Percentiles rank a stretch among this genome's conserved stretches.
Evolutionary conservation across 2,113 vertebrate genomes (phyloP).

Genomic region (Vulpes vulpes): DNA sequence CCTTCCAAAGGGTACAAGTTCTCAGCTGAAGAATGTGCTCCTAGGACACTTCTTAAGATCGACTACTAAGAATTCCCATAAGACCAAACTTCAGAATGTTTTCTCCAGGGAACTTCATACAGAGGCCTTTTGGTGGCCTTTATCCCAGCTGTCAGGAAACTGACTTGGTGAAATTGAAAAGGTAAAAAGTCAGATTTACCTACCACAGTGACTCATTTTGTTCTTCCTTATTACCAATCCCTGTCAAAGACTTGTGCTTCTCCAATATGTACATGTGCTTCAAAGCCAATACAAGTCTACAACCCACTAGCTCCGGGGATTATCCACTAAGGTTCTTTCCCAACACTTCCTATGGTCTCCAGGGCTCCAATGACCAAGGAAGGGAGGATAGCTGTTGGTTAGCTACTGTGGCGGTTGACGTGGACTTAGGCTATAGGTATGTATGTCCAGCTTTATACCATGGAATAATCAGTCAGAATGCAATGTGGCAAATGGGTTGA

Average conservation of each 20-base stretch:
- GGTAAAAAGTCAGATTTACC: not conserved
- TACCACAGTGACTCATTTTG: not conserved
- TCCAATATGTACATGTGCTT: not conserved
- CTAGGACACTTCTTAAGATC: not conserved
- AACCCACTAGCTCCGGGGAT: not conserved
- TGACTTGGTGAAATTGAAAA: not conserved
- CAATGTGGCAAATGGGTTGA: not conserved
- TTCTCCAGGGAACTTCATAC: not conserved
- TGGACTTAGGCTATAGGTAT: not conserved
- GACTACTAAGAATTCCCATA: not conserved
- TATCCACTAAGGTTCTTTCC: not conserved
- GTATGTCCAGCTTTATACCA: not conserved
- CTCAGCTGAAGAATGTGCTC: not conserved
- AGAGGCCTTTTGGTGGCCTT: not conserved
- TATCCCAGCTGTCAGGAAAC: not conserved
- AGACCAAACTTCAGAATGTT: not conserved
- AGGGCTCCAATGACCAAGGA: not conserved
- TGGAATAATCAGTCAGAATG: not conserved
- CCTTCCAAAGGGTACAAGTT: not conserved
- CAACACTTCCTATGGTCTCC: not conserved
- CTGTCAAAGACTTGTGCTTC: not conserved
- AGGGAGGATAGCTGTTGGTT: not conserved
- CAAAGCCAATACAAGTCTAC: not conserved
- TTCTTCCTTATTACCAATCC: not conserved
- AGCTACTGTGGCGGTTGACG: not conserved